Evolutionary conservation across 92 coral and sea anemone genomes (phyloP), one percentile per base, ranked within the genome.

Genomic region (Porites divaricata): DNA sequence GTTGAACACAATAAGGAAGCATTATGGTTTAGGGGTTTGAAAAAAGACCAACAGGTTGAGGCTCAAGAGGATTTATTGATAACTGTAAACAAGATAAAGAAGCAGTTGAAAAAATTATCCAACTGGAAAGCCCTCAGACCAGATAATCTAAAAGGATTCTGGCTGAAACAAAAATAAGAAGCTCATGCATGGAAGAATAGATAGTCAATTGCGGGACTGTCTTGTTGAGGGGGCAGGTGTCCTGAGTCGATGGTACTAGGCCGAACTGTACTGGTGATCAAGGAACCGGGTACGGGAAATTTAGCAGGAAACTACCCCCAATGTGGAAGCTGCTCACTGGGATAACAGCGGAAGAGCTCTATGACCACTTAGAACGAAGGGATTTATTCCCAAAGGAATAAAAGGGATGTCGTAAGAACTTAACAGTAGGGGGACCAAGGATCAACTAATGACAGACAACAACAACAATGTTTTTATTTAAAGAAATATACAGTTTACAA

Each of bases 171-270:
- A n/a, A 69, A 26, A 24, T 16, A 8, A 65, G 2, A 35, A 48
- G 0, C 14, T 19, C 48, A 13, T 79, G 63, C 76, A 79, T 45
- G 84, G 8, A 35, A 16, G 21, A 52, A 28, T 79, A 8, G 78
- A 10, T 17, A 53, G 64, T 6, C 76, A 79, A 24, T 45, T 79
- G 21, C 26, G 65, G 21, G 1, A 9, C n/a, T 71, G 76, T 20
- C 6, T 71, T 15, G 17, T 2, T 8, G 2, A 10, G 17, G 76
- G 76, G 76, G 1, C 16, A 8, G 20, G 76, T 71, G 35, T n/a
- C 76, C 76, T 8, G 15, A 49, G 61, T 35, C 76, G 84, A 9
- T 79, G 41, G 45, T 70, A 35, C 20, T 14, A 63, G 65, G 84
- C 28, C 5, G 76, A 79, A 79, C 65, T 8, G 21, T 45, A 9